Conservation (phyloP, 2,888 invertebrate genomes). For the Drosophila limbata region DNA sequence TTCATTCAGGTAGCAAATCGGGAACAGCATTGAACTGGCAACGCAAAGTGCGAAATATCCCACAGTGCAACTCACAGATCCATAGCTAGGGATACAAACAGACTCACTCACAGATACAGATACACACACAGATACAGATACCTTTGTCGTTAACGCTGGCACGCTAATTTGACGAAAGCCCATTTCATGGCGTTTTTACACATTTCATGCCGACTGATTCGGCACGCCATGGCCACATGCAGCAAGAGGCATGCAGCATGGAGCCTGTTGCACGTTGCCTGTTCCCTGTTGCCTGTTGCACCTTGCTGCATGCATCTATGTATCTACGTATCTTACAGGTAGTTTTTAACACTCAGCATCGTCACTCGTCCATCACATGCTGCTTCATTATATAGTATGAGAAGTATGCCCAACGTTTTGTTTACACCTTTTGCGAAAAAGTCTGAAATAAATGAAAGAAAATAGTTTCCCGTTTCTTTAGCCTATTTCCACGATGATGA, state of each 20-base stretch:
- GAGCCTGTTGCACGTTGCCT: constrained; percentile 11
- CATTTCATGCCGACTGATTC: constrained; percentile 71
- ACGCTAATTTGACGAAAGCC: constrained; percentile 84
- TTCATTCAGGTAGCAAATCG: constrained; percentile 52
- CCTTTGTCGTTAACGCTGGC: constrained; percentile 75
- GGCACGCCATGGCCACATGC: constrained; percentile 48
- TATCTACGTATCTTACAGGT: constrained; percentile 61
- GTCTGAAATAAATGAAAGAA: constrained; percentile 23
- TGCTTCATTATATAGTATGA: constrained; percentile 34
- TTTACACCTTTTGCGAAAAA: constrained; percentile 77
- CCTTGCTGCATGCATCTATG: constrained; percentile 37
- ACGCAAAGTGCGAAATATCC: constrained; percentile 78
- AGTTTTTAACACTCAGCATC: constrained; percentile 74
- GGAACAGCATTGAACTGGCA: constrained; percentile 57
- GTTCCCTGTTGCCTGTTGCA: constrained; percentile 30
- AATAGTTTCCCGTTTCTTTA: constrained; percentile 50
- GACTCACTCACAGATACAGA: constrained; percentile 16
- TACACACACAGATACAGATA: constrained; percentile 28
- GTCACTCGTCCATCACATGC: constrained; percentile 42
- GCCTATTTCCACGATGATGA: constrained; percentile 40
- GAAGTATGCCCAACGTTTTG: constrained; percentile 38
- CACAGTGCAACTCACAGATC: constrained; percentile 63
- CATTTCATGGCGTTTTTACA: constrained; percentile 80
- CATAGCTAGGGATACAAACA: constrained; percentile 4
- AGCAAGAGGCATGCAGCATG: constrained; percentile 26